Conservation (phyloP, 1,140 invertebrate genomes). For the Rhyacophila brunnea region DNA sequence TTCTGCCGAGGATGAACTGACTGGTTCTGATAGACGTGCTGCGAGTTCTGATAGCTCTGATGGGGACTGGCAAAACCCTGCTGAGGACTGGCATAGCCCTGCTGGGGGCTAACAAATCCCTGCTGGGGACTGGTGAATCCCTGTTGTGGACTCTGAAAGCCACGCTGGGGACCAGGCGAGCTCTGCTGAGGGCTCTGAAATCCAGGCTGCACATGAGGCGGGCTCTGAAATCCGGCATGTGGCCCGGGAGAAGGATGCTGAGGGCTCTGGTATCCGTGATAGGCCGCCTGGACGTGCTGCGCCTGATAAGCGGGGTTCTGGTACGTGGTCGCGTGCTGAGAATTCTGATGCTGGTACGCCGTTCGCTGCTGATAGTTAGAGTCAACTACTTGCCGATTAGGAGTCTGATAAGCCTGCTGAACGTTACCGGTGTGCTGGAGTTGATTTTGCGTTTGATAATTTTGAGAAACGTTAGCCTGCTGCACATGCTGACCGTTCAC, state of each 20-base stretch:
- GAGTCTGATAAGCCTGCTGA: too few relatives aligned
- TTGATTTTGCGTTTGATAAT: neutral
- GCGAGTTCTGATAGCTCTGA: constrained; percentile 6
- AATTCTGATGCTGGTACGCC: constrained; percentile 29
- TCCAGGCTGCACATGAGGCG: constrained; percentile 7
- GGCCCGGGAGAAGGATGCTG: constrained; percentile 40
- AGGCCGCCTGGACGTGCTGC: constrained; percentile 39
- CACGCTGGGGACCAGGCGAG: constrained; percentile 11
- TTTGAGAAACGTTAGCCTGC: constrained; percentile 3
- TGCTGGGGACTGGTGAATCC: constrained; percentile 19
- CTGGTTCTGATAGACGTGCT: constrained; percentile 16
- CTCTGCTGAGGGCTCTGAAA: constrained; percentile 21
- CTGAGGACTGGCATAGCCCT: constrained; percentile 21
- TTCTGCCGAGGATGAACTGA: neutral
- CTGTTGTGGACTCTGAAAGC: constrained; percentile 13
- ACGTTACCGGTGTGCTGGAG: neutral
- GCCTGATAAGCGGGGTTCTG: constrained; percentile 26
- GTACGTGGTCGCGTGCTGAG: constrained; percentile 41
- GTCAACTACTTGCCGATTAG: too few relatives aligned
- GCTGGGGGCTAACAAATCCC: constrained; percentile 21
- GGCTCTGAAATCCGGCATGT: constrained; percentile 25
- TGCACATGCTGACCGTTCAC: too few relatives aligned
- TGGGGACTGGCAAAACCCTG: constrained; percentile 14
- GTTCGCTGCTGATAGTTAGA: constrained; percentile 23
- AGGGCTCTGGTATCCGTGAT: constrained; percentile 44